phyloP scores from a whole-genome alignment of 2,113 vertebrate genomes.

The Cheirogaleus medius region DNA sequence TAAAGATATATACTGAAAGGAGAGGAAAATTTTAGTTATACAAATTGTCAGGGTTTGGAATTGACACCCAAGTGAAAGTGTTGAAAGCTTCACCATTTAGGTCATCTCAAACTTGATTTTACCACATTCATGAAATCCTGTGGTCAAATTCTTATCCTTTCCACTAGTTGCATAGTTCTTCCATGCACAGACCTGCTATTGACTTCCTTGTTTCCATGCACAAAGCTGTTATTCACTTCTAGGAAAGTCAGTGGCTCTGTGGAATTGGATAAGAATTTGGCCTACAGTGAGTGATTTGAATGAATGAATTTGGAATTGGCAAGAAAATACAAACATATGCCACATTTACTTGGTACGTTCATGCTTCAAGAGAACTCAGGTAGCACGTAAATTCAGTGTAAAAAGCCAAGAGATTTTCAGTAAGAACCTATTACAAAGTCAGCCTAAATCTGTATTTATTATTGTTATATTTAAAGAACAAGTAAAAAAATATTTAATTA shows the following conservation, averaged over 20 bases:
- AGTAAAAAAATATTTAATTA: not conserved
- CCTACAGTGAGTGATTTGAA: slow-evolving; percentile 68
- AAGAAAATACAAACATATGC: slow-evolving; percentile 64
- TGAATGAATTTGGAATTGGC: slow-evolving; percentile 74
- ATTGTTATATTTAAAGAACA: slow-evolving; percentile 29
- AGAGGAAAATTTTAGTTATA: not conserved
- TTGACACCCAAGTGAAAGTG: not conserved
- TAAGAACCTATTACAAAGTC: not conserved
- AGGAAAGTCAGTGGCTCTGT: slow-evolving; percentile 54
- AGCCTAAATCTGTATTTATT: not conserved
- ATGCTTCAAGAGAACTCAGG: slow-evolving; percentile 64
- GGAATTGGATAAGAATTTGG: slow-evolving; percentile 71
- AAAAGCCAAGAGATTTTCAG: slow-evolving; percentile 48
- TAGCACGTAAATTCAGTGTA: slow-evolving; percentile 38
- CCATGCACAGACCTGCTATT: slow-evolving; percentile 58
- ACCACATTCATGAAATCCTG: slow-evolving; percentile 5
- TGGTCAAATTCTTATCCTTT: slow-evolving; percentile 47
- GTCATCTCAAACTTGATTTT: slow-evolving; percentile 13
- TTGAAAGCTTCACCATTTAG: slow-evolving; percentile 32
- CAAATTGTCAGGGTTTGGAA: not conserved
- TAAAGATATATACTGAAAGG: not conserved
- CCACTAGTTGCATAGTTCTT: slow-evolving; percentile 7
- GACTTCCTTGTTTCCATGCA: slow-evolving; percentile 40
- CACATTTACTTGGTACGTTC: slow-evolving; percentile 60
- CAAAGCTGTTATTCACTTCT: slow-evolving; percentile 73